Percentiles rank a stretch among this genome's conserved stretches.
These are phyloP conservation scores for Diaphora mendica DNA, from an alignment of 2,888 invertebrate species.

Conservation along the genomic window DNA sequence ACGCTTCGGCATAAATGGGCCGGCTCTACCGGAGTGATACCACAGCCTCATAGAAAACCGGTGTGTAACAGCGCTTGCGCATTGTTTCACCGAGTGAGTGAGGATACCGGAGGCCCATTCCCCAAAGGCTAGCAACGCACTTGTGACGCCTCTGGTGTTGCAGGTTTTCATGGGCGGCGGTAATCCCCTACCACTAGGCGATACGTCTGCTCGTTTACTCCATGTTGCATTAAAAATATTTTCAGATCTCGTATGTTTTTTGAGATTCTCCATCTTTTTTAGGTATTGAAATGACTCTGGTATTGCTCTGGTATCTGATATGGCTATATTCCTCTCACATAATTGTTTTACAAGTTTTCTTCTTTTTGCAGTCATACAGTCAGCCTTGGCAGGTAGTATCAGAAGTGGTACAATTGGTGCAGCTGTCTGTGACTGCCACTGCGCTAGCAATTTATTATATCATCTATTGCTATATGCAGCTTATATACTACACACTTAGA, in stretches of 20 bases:
- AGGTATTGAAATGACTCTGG: neutral
- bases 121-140: too few relatives aligned
- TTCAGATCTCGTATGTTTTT: neutral
- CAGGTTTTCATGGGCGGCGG: too few relatives aligned
- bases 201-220: too few relatives aligned
- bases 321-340: neutral
- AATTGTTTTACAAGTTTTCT: neutral
- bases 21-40: too few relatives aligned
- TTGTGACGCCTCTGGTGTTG: too few relatives aligned
- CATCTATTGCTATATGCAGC: conserved; percentile 80
- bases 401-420: conserved; percentile 69
- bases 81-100: too few relatives aligned
- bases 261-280: neutral
- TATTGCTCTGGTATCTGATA: neutral
- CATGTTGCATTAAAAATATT: too few relatives aligned
- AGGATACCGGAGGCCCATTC: too few relatives aligned
- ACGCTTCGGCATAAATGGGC: too few relatives aligned
- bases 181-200: too few relatives aligned
- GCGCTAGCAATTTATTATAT: conserved; percentile 78
- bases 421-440: conserved; percentile 73
- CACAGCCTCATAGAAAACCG: too few relatives aligned
- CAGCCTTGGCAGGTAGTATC: conserved; percentile 55
- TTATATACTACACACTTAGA: conserved; percentile 72
- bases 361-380: neutral
- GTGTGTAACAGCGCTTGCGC: too few relatives aligned